Evolutionary conservation across 1,140 invertebrate genomes (phyloP).

Genomic region (Cotesia typhae): DNA sequence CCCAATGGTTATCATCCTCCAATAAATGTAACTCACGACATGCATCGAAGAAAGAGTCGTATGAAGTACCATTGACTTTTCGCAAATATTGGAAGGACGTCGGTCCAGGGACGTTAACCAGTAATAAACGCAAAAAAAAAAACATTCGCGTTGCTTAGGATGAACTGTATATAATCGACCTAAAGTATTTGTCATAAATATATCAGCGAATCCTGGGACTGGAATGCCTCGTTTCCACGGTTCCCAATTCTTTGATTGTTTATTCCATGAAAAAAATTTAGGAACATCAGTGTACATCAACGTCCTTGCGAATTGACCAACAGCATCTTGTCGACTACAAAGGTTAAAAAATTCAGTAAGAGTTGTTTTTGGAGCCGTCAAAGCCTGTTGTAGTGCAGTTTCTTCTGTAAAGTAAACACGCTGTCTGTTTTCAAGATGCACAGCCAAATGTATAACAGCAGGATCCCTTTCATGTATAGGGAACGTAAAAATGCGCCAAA

Average conservation of each 20-base stretch:
- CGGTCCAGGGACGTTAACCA: conserved; percentile 61
- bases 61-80: conserved; percentile 58
- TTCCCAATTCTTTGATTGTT: conserved; percentile 52
- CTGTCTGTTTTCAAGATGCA: conserved; percentile 61
- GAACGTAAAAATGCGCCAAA: conserved; percentile 62
- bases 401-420: conserved; percentile 55
- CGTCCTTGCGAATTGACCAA: conserved; percentile 57
- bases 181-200: conserved; percentile 14
- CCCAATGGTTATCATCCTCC: conserved; percentile 58
- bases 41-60: conserved; percentile 54
- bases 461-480: conserved; percentile 55
- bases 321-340: conserved; percentile 42
- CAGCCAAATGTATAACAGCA: conserved; percentile 44
- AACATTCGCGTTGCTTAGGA: conserved; percentile 53
- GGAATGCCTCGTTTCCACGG: conserved; percentile 51
- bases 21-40: conserved; percentile 55
- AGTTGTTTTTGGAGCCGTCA: conserved; percentile 37
- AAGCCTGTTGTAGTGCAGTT: conserved; percentile 44
- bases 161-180: no score
- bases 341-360: conserved; percentile 59
- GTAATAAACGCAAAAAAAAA: conserved; percentile 59
- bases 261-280: conserved; percentile 35
- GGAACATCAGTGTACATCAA: conserved; percentile 61
- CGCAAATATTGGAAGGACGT: conserved; percentile 61
- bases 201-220: conserved; percentile 48